Base-by-base conservation (phyloP, 2,797 vertebrate species). In the Chiloscyllium punctatum region DNA sequence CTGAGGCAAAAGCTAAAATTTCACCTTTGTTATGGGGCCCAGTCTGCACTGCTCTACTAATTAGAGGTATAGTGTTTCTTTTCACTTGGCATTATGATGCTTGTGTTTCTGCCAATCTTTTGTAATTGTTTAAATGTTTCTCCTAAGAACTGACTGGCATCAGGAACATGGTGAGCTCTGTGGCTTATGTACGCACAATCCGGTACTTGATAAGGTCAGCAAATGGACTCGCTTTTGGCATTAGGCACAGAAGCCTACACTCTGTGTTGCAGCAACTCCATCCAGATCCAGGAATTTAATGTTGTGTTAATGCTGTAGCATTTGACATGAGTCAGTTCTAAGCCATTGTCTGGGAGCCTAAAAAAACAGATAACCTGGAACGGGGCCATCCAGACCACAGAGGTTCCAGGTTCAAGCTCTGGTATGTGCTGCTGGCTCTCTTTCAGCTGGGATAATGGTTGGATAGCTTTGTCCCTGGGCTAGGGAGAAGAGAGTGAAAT, bases 311-410 rank as follows among this genome's bases (percentile, higher is more conserved):
- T 84, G 82, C 37, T 18, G 21, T 23, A 84, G 82, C 82, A 84
- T 84, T 84, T 84, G 82, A 84, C 82, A 84, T 84, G 82, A 84
- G 82, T 84, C 82, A 84, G 82, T 84, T 42, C 82, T 84, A 42
- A 48, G 82, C 82, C 82, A 84, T 84, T 84, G 82, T 84, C 82
- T 84, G 82, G 37, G 6, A 84, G 82, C 82, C 82, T 84, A 84
- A 84, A 84, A 84, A 48, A 84, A 84, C 82, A 84, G 82, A 84
- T 48, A 84, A 48, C 82, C 82, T 84, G 82, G 82, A 84, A 84
- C 37, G 2, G 37, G 5, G 82, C 82, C 82, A 84, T 2, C 21
- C 37, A 84, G 82, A 42, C 82, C 82, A 42, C 82, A 84, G 37
- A 84, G 82, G 82, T 84, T 48, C 82, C 82, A 48, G 82, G 82